Evolutionary conservation across 2,888 invertebrate species (phyloP).

Genomic region (Girardia tigrina): DNA sequence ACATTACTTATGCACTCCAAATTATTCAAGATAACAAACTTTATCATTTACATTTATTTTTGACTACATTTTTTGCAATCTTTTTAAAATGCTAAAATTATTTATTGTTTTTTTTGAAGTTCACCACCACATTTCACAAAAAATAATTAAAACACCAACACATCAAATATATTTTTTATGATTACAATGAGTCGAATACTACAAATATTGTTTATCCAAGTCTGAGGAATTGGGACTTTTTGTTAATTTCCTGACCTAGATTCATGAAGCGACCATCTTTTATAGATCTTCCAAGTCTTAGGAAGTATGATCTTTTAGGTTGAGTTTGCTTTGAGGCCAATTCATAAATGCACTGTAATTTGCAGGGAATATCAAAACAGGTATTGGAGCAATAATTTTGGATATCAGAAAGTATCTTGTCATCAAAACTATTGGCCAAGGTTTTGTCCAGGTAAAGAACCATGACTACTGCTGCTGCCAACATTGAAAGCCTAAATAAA

Average conservation of each 20-base stretch:
- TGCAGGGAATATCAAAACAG: background rate
- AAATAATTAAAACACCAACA: no score
- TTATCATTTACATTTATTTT: no score
- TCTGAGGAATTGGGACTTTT: background rate
- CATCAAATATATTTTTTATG: no score
- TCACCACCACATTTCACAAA: no score
- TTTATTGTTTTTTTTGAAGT: no score
- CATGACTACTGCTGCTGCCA: background rate
- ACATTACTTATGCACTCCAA: no score
- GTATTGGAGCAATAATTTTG: background rate
- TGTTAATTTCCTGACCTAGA: background rate
- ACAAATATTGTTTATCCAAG: no score
- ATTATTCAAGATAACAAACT: no score
- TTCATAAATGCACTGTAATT: slow-evolving; percentile 5
- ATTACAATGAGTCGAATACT: no score
- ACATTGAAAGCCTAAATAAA: background rate
- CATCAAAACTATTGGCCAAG: background rate
- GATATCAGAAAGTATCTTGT: background rate
- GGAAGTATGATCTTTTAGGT: background rate
- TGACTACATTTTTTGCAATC: no score
- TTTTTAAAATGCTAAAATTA: no score
- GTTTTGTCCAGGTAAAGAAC: background rate
- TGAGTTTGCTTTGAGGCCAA: background rate
- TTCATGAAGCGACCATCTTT: background rate
- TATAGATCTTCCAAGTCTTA: slow-evolving; percentile 2